Conservation (phyloP, 92 coral and sea anemone species). For the Blastomussa wellsi region DNA sequence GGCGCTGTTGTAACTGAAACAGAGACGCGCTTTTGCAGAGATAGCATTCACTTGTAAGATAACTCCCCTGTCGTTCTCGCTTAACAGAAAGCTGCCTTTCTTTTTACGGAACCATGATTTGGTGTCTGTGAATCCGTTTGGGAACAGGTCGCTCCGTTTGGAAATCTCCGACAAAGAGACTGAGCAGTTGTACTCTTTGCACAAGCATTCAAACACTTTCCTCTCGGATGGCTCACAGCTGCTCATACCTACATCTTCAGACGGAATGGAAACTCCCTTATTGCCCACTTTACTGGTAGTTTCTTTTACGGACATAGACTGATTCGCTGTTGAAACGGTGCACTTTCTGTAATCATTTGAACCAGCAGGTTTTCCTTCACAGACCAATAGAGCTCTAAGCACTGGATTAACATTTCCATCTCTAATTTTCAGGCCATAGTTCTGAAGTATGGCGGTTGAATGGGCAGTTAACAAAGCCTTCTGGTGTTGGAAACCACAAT, state of each 20-base stretch:
- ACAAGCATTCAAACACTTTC: slow-evolving; percentile 52
- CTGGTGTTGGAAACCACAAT: slow-evolving; percentile 53
- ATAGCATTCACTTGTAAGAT: slow-evolving; percentile 41
- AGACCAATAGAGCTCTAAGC: slow-evolving; percentile 55
- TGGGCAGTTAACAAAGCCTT: slow-evolving; percentile 38
- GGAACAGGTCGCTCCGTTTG: slow-evolving; percentile 44
- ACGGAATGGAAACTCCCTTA: neutral
- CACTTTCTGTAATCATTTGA: neutral
- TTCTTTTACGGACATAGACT: neutral
- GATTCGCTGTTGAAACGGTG: neutral
- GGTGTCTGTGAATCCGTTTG: slow-evolving; percentile 22
- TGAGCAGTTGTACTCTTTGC: slow-evolving; percentile 52
- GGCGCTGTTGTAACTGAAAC: slow-evolving; percentile 39
- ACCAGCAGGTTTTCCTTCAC: slow-evolving; percentile 1
- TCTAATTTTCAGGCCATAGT: slow-evolving; percentile 34
- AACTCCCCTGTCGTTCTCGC: slow-evolving; percentile 34
- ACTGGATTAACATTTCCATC: slow-evolving; percentile 23
- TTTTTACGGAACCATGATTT: slow-evolving; percentile 52
- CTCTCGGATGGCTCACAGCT: slow-evolving; percentile 24
- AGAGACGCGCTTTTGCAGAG: slow-evolving; percentile 53
- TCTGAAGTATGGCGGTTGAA: slow-evolving; percentile 38
- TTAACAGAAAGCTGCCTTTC: slow-evolving; percentile 45
- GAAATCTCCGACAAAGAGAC: slow-evolving; percentile 45
- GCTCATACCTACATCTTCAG: neutral
- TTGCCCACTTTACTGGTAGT: neutral